Evolutionary conservation across 2,888 invertebrate genomes (phyloP), one percentile per base, ranked within the genome.

Genomic region (Autographa pulchrina): DNA sequence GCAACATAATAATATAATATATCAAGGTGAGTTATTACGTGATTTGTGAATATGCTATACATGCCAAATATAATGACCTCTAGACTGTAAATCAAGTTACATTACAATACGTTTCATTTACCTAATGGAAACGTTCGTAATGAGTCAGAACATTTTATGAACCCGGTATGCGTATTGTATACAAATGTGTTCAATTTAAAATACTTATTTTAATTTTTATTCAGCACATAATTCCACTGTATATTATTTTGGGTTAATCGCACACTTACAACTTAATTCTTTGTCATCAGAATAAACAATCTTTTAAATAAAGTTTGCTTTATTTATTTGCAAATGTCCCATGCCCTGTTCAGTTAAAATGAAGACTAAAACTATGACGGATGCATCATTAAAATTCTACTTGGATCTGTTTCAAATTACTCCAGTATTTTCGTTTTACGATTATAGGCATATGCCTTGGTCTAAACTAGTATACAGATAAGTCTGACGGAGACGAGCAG

Each of bases 11-110:
- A n/a, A n/a, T n/a, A 18, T 59, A 63, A 66, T 68, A 71, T 83
- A 70, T 18, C 60, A 78, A 86, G 91, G 91, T 91, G 80, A 91
- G 91, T 85, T 70, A 31, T 75, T 74, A 68, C 58, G 54, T 68
- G 48, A 62, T 64, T 68, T 62, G 64, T 64, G 70, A 68, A 74
- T 76, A 78, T 85, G 77, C 58, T 82, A 59, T 59, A 75, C 62
- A 56, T 66, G 38, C 66, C 43, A 59, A 62, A 74, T 38, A 58
- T 61, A 64, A 65, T 61, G 20, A 58, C 62, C 65, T 77, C 59
- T 59, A 56, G 25, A 66, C 63, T 75, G 60, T 59, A 58, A 11
- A 58, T 48, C 63, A 58, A 35, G 38, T 66, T 59, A 65, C 56
- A 65, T 70, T 69, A 20, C 38, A 78, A 75, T 70, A 75, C 77